Base-by-base conservation (phyloP, 2,888 invertebrate species). In the Nymphalis urticae region DNA sequence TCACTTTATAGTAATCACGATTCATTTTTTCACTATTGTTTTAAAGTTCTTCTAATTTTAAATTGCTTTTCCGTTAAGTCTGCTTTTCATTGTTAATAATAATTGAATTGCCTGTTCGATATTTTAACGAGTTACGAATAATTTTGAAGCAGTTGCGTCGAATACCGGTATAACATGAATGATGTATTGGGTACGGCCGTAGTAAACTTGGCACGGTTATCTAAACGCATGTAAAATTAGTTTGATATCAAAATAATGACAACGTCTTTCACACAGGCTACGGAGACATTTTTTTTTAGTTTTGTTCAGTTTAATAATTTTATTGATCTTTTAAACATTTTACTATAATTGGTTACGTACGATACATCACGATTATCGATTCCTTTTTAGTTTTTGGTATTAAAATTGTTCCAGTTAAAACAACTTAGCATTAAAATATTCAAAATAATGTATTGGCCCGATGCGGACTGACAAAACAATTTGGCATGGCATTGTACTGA, bases 1-100 rank as follows among this genome's bases (percentile, higher is more conserved):
- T 84, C 80, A 89, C 87, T 82, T 89, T 88, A 78, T 90, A 90
- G 77, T 87, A 90, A 73, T 92, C 87, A 67, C 91, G 88, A 61
- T 81, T 87, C 92, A 92, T 92, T 83, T 81, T 86, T 70, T 58
- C 60, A 74, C 64, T 66, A 68, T 63, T 50, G 32, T 36, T 63
- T 74, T 6, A 65, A 72, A 67, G 61, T 73, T 74, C 17, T 56
- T 56, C 8, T 53, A 62, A 71, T 72, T 73, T 70, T 59, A 66
- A 72, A 73, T 74, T 70, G 47, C 62, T 69, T 73, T 76, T 71
- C 51, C 70, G 73, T 72, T 72, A 62, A 53, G 59, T 32, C 65
- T 62, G 66, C 68, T 75, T 70, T 75, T 76, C 77, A 78, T 76
- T 74, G 60, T 72, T 66, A 48, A 17, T 54, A 27, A 66, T 68